Evolutionary conservation across 35 echinoderm and acorn worm genomes (phyloP).

Genomic region (Patiria miniata): DNA sequence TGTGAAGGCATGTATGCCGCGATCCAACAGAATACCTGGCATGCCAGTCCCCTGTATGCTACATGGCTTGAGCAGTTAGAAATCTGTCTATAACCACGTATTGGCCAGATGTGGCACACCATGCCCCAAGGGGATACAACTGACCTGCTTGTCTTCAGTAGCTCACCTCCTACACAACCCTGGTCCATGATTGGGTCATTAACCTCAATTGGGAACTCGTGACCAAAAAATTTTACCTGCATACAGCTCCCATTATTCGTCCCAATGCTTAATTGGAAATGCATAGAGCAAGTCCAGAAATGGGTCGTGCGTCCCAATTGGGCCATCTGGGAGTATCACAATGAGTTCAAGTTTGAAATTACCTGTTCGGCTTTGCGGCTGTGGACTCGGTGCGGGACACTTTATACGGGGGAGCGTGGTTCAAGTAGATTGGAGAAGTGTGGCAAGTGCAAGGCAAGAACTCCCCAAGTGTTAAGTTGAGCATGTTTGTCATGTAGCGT

Average conservation of each 20-base stretch:
- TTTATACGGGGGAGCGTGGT: background rate
- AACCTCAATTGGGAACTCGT: background rate
- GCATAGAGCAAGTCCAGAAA: background rate
- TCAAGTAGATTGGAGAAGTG: constrained; percentile 6
- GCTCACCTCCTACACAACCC: background rate
- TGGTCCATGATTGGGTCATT: background rate
- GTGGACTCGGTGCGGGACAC: background rate
- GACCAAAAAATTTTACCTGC: background rate
- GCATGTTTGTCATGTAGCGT: constrained; percentile 15
- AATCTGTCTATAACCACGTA: background rate
- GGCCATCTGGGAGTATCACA: background rate
- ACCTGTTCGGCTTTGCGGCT: background rate
- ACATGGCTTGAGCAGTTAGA: background rate
- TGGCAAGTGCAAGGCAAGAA: constrained; percentile 19
- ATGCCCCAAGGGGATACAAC: background rate
- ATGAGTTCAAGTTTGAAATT: background rate
- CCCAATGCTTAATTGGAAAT: background rate
- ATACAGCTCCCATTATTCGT: background rate
- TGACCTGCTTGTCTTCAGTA: background rate
- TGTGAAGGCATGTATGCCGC: background rate
- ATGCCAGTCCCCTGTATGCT: background rate
- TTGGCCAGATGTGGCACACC: background rate
- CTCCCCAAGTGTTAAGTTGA: constrained; percentile 3
- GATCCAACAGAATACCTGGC: background rate
- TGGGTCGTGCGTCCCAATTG: constrained; percentile 8